Conservation (phyloP, 30 jellyfish, hydroid and myxozoan species). For the Hydractinia symbiolongicarpus region DNA sequence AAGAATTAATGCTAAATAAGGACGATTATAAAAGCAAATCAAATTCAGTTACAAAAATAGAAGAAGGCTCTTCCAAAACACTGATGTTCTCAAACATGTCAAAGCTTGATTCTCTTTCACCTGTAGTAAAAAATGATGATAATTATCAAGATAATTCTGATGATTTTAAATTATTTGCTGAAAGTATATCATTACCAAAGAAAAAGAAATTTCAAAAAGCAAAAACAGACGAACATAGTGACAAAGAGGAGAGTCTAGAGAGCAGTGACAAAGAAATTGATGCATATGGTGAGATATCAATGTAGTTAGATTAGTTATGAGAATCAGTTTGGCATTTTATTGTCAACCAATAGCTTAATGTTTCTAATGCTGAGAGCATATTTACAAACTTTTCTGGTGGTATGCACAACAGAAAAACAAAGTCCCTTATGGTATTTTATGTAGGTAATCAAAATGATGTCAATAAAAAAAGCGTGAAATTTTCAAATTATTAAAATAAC, state of each 20-base stretch:
- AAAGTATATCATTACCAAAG: neutral
- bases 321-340: no score
- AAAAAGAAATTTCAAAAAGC: neutral
- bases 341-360: no score
- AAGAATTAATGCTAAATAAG: neutral
- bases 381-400: no score
- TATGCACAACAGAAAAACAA: no score
- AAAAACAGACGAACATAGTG: slow-evolving; percentile 25
- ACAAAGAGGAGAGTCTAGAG: neutral
- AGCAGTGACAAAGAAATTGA: neutral
- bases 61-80: neutral
- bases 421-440: no score
- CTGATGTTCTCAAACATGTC: neutral
- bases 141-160: neutral
- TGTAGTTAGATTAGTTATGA: no score
- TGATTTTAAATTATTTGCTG: neutral
- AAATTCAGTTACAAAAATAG: neutral
- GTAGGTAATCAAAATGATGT: no score
- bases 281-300: no score
- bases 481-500: no score
- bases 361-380: no score
- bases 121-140: neutral
- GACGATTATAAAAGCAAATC: neutral
- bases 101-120: neutral
- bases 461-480: no score